Percentiles rank a stretch among this genome's conserved stretches.
Conservation (phyloP, 1,140 invertebrate genomes). For the Scylla paramamosain region DNA sequence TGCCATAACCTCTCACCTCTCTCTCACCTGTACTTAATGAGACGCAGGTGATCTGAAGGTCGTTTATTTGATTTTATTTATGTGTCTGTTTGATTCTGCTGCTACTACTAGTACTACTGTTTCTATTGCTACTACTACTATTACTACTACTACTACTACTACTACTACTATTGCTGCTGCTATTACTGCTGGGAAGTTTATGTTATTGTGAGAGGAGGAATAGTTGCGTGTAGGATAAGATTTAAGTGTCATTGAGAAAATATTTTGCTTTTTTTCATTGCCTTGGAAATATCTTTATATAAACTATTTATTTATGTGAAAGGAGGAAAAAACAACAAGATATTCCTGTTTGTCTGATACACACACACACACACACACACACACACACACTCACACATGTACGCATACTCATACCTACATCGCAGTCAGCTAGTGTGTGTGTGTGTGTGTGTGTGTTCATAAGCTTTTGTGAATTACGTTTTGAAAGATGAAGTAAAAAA, state of each 20-base stretch:
- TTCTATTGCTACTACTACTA: background rate
- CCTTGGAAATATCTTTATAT: too few species aligned
- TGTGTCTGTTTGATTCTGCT: too few species aligned
- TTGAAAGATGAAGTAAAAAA: too few species aligned
- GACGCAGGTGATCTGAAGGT: background rate
- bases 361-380: too few species aligned
- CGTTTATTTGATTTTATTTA: background rate
- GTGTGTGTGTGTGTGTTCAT: too few species aligned
- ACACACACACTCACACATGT: too few species aligned
- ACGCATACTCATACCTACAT: too few species aligned
- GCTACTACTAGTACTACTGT: conserved; percentile 40
- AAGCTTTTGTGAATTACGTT: too few species aligned
- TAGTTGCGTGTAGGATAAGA: background rate
- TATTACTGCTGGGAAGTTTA: background rate
- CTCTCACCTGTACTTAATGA: background rate
- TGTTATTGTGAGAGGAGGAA: background rate
- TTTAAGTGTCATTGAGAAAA: background rate
- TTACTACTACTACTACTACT: background rate
- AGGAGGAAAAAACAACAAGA: too few species aligned
- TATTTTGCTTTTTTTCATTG: background rate
- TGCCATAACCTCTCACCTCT: background rate
- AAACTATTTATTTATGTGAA: too few species aligned
- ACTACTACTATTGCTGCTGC: background rate
- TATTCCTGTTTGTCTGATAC: too few species aligned
- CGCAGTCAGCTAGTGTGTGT: too few species aligned